These are phyloP conservation scores for Meghimatium bilineatum DNA, from an alignment of 2,888 invertebrate genomes.

Conservation along the genomic window DNA sequence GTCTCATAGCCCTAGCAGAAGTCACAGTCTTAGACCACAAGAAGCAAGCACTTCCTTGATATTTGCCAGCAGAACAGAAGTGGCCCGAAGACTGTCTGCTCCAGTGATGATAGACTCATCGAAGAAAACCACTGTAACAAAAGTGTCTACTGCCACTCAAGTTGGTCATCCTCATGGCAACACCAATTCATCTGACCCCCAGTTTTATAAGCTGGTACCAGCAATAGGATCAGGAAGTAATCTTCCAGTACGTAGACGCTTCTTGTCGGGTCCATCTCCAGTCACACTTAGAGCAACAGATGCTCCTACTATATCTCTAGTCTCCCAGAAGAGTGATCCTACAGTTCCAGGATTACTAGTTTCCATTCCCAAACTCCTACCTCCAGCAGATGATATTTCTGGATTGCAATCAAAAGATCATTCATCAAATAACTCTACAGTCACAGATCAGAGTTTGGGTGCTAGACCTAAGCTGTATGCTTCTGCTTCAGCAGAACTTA, in stretches of 20 bases:
- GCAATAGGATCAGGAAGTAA: conserved; percentile 5
- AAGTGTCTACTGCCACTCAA: conserved; percentile 45
- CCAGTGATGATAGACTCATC: conserved; percentile 34
- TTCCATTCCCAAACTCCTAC: conserved; percentile 29
- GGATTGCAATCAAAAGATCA: conserved; percentile 29
- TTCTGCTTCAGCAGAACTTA: conserved; percentile 14
- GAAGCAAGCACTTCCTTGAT: conserved; percentile 42
- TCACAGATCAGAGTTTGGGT: conserved; percentile 5
- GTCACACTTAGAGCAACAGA: conserved; percentile 69
- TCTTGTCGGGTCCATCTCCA: conserved; percentile 60
- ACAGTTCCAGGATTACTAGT: conserved; percentile 3
- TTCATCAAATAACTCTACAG: not conserved
- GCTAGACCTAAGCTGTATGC: conserved; percentile 40
- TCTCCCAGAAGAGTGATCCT: conserved; percentile 21
- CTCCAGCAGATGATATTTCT: conserved; percentile 27
- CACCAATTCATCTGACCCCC: conserved; percentile 25
- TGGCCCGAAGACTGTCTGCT: conserved; percentile 36
- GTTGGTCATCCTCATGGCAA: conserved; percentile 38
- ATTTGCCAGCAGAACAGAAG: conserved; percentile 14
- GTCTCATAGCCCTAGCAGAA: conserved; percentile 65
- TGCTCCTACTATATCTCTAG: conserved; percentile 54
- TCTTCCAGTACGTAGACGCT: conserved; percentile 43
- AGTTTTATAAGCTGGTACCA: not conserved
- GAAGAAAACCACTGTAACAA: conserved; percentile 31
- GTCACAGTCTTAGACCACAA: conserved; percentile 24